A percentile compares a stretch with the other conserved stretches of the same genome.
Evolutionary conservation across 2,797 vertebrate species (phyloP).

Genomic region (Tokudaia muenninki): DNA sequence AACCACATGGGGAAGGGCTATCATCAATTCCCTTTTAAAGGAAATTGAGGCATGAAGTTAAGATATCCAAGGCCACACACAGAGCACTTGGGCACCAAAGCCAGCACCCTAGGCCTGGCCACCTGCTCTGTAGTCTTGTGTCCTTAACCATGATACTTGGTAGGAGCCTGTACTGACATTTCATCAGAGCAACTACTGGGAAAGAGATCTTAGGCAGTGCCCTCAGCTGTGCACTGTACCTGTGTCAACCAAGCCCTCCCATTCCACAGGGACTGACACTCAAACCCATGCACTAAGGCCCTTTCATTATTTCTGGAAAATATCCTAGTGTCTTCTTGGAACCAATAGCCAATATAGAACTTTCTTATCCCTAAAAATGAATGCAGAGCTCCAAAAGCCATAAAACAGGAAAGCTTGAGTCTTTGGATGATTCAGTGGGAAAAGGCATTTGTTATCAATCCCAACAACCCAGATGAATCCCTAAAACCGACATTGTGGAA

Average conservation of each 20-base stretch:
- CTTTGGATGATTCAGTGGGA: neutral
- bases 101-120: neutral
- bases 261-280: neutral
- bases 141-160: neutral
- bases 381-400: slow-evolving; percentile 22
- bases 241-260: neutral
- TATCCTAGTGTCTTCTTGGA: neutral
- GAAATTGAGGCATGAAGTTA: neutral
- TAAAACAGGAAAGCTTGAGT: neutral
- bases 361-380: slow-evolving; percentile 31
- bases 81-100: neutral
- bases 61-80: neutral
- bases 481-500: neutral
- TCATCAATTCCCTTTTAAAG: neutral
- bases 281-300: neutral
- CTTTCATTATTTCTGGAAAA: slow-evolving; percentile 44
- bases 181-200: neutral
- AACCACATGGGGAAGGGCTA: neutral
- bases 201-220: neutral
- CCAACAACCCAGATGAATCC: neutral
- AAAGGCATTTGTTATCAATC: neutral
- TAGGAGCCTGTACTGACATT: neutral
- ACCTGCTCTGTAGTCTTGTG: neutral
- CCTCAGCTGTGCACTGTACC: no score
- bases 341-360: neutral